Percentiles rank a stretch among this genome's conserved stretches.
These are phyloP conservation scores for Hydrotaea diabolus DNA, from an alignment of 2,888 invertebrate species.

Conservation along the genomic window DNA sequence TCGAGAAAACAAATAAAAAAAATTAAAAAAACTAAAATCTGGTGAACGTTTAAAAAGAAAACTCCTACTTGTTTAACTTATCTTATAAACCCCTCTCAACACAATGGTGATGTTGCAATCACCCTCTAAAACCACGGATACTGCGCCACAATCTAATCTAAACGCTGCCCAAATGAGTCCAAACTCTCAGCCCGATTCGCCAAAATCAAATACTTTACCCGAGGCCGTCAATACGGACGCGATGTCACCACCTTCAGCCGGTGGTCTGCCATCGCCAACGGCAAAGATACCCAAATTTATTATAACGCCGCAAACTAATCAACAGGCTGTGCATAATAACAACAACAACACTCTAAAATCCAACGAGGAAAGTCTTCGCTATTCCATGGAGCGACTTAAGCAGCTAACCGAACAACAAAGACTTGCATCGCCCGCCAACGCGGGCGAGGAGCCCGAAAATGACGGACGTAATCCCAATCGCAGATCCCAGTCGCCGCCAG, in stretches of 20 bases:
- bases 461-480: conserved; percentile 55
- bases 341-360: conserved; percentile 46
- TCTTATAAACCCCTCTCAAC: too few species aligned
- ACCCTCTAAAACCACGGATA: conserved; percentile 74
- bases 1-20: conserved; percentile 35
- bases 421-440: conserved; percentile 76
- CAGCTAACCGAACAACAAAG: conserved; percentile 79
- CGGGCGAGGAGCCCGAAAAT: conserved; percentile 63
- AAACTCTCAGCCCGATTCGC: conserved; percentile 79
- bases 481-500: conserved; percentile 67
- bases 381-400: conserved; percentile 80
- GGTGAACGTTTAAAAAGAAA: conserved; percentile 40
- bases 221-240: conserved; percentile 67
- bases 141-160: conserved; percentile 70
- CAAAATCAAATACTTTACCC: conserved; percentile 79
- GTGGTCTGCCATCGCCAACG: conserved; percentile 66
- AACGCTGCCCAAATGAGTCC: conserved; percentile 78
- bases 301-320: conserved; percentile 69
- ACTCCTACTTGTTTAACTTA: too few species aligned
- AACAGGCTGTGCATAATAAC: conserved; percentile 51
- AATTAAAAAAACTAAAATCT: conserved; percentile 33
- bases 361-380: conserved; percentile 75
- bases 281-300: conserved; percentile 76
- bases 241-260: conserved; percentile 27
- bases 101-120: conserved; percentile 81